These are phyloP conservation scores for Calyptommatus sinebrachiatus DNA, from an alignment of 2,113 vertebrate genomes.

Conservation along the genomic window DNA sequence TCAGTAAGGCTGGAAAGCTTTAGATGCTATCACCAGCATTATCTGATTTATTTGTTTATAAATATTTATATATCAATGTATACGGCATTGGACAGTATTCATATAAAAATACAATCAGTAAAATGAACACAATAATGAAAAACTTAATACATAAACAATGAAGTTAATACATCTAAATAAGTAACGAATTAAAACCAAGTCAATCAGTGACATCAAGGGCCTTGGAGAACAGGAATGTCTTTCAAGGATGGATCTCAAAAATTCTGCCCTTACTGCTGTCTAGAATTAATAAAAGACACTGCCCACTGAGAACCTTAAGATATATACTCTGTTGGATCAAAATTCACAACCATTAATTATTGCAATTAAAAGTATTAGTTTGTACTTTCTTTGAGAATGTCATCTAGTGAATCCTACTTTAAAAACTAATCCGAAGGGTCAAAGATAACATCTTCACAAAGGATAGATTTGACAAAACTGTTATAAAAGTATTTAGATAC, in stretches of 20 bases:
- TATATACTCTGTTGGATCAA: neutral
- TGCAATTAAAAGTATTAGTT: neutral
- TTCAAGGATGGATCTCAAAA: neutral
- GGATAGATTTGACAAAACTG: neutral
- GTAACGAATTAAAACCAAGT: too few relatives aligned
- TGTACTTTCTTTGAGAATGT: neutral
- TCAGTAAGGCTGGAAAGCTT: neutral
- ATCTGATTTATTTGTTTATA: neutral
- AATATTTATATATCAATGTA: too few relatives aligned
- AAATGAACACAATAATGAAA: too few relatives aligned
- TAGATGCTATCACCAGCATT: neutral
- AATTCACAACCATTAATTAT: neutral
- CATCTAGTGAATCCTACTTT: neutral
- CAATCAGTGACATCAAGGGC: too few relatives aligned
- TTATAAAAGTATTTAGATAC: neutral
- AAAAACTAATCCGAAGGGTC: neutral
- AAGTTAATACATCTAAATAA: too few relatives aligned
- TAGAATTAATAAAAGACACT: neutral
- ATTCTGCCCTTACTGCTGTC: neutral
- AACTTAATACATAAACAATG: too few relatives aligned
- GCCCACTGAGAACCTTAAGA: neutral
- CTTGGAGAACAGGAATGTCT: too few relatives aligned
- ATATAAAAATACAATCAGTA: too few relatives aligned
- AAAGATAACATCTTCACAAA: neutral
- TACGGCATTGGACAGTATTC: too few relatives aligned